Conservation (phyloP, 2,888 invertebrate genomes). For the Lymantria monacha region DNA sequence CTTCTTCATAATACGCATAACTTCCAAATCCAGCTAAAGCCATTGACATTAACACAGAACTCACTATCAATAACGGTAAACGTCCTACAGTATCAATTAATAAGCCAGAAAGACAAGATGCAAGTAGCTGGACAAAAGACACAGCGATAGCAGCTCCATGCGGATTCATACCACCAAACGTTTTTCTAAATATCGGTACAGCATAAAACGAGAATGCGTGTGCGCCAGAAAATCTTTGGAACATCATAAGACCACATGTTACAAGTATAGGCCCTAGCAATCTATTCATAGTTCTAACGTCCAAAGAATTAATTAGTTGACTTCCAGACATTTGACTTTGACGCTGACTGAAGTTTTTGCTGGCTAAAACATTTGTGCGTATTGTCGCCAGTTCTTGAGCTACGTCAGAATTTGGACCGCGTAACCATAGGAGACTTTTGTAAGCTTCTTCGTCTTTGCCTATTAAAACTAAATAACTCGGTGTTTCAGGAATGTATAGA, state of each 20-base stretch:
- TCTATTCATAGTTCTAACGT: conserved; percentile 72
- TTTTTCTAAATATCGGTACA: conserved; percentile 92
- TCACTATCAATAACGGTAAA: conserved; percentile 90
- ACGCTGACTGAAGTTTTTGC: conserved; percentile 74
- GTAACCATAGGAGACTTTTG: conserved; percentile 88
- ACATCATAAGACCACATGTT: conserved; percentile 93
- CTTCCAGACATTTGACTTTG: conserved; percentile 72
- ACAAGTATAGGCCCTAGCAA: conserved; percentile 88
- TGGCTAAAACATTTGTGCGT: conserved; percentile 85
- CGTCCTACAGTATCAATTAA: conserved; percentile 94
- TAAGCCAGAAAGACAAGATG: conserved; percentile 90
- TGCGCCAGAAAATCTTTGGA: conserved; percentile 92
- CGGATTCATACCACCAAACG: conserved; percentile 90
- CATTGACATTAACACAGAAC: conserved; percentile 92
- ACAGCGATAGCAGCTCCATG: conserved; percentile 93
- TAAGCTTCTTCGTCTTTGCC: conserved; percentile 86
- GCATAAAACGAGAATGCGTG: conserved; percentile 93
- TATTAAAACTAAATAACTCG: conserved; percentile 90
- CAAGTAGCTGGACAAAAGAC: conserved; percentile 92
- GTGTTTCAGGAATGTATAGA: conserved; percentile 93
- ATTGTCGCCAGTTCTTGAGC: conserved; percentile 88
- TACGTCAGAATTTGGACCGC: conserved; percentile 91
- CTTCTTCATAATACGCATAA: conserved; percentile 90
- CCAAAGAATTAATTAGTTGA: conserved; percentile 66
- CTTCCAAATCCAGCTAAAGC: conserved; percentile 93